Evolutionary conservation across 2,888 invertebrate genomes (phyloP), one percentile per base, ranked within the genome.

Genomic region (Dastarcus helophoroides): DNA sequence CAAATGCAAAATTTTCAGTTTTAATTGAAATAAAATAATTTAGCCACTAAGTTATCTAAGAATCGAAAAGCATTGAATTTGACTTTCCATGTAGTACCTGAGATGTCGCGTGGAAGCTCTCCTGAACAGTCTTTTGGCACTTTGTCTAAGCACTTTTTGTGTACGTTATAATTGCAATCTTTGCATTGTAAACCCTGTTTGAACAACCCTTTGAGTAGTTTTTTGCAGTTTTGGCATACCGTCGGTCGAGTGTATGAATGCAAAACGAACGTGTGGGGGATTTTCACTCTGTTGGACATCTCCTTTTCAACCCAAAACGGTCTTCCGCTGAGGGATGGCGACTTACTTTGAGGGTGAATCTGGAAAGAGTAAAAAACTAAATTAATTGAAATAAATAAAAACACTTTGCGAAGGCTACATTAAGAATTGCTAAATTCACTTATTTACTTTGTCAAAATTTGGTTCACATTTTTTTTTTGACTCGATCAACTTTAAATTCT

Each of bases 171-270:
- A 58, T 89, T 89, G 63, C 94, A 94, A 68, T 95, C 97, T 62
- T 84, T 81, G 63, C 98, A 98, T 63, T 97, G 97, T 47, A 93
- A 65, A 33, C 97, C 97, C 66, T 97, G 95, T 58, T 88, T 89
- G 66, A 95, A 93, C 28, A 97, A 68, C 0, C 97, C 97, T 44
- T 85, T 83, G 40, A 98, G 73, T 48, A 98, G 73, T 65, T 91
- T 91, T 65, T 91, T 90, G 69, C 97, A 98, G 60, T 79, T 74
- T 48, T 93, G 86, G 59, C 98, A 98, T 11, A 97, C 83, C 0
- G 97, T 98, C 31, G 95, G 98, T 28, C 90, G 73, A 26, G 91
- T 94, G 67, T 98, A 98, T 31, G 88, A 83, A 67, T 97, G 97
- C 41, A 97, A 75, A 53, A 90, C 84, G 65, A 95, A 95, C 3